A percentile compares a stretch with the other conserved stretches of the same genome.
These are phyloP conservation scores for Pseudopleuronectes americanus DNA, from an alignment of 2,797 vertebrate species.

Conservation along the genomic window DNA sequence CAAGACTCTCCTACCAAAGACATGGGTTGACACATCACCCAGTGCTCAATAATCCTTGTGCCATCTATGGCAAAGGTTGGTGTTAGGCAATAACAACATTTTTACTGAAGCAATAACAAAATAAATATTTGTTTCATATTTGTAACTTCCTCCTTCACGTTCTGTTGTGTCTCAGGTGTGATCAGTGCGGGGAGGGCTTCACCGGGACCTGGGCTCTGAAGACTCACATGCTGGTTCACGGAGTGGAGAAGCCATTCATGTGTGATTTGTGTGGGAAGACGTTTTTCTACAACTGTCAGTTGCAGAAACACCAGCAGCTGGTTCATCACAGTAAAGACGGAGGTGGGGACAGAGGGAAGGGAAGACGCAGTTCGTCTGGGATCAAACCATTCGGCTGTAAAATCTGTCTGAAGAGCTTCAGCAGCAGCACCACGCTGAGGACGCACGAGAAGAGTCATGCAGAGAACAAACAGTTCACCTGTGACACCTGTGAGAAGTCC, in stretches of 20 bases:
- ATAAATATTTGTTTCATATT: too few species aligned
- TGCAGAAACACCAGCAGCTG: conserved; percentile 80
- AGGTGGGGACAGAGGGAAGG: fast-evolving
- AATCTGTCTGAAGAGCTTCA: conserved; percentile 71
- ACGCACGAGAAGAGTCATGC: conserved; percentile 78
- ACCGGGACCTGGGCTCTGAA: conserved; percentile 76
- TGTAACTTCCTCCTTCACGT: not conserved
- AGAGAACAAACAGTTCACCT: conserved; percentile 75
- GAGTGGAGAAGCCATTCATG: conserved; percentile 78
- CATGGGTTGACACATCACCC: too few species aligned
- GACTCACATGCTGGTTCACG: conserved; percentile 80
- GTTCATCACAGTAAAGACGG: conserved; percentile 52
- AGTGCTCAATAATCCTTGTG: too few species aligned
- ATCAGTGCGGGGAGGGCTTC: conserved; percentile 81
- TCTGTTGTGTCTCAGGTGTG: conserved; percentile 64
- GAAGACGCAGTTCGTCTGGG: not conserved
- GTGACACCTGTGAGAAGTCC: conserved; percentile 73
- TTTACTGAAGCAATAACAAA: too few species aligned
- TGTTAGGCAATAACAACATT: too few species aligned
- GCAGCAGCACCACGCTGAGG: conserved; percentile 63
- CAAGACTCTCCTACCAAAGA: too few species aligned
- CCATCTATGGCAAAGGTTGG: too few species aligned
- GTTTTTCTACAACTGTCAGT: conserved; percentile 80
- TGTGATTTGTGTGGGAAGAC: conserved; percentile 74
- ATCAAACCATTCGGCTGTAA: conserved; percentile 66